phyloP scores from a whole-genome alignment of 2,797 vertebrate species.

The Cossypha niveicapilla region DNA sequence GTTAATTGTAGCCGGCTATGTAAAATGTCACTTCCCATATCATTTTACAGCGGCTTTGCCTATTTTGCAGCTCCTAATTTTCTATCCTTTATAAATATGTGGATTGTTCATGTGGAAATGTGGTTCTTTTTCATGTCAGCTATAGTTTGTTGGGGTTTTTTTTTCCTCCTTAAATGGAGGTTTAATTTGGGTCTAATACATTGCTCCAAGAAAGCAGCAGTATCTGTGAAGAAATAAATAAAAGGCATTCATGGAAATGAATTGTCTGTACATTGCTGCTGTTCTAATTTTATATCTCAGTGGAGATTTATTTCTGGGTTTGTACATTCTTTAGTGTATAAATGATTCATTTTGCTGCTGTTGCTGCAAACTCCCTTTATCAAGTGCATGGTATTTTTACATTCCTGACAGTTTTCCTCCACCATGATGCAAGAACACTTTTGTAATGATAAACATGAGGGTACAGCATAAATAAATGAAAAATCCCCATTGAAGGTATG shows the following conservation, averaged over 20 bases:
- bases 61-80: slow-evolving; percentile 84
- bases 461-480: slow-evolving; percentile 75
- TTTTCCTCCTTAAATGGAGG: slow-evolving; percentile 26
- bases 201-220: slow-evolving; percentile 15
- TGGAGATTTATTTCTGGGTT: slow-evolving; percentile 54
- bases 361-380: slow-evolving; percentile 53
- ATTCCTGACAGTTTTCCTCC: slow-evolving; percentile 66
- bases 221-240: slow-evolving; percentile 27
- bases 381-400: slow-evolving; percentile 20
- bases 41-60: slow-evolving; percentile 91
- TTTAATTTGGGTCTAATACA: slow-evolving; percentile 69
- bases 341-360: slow-evolving; percentile 70
- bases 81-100: slow-evolving; percentile 82
- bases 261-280: slow-evolving; percentile 21
- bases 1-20: slow-evolving; percentile 99
- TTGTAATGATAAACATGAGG: slow-evolving; percentile 76
- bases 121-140: slow-evolving; percentile 46
- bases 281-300: slow-evolving; percentile 57
- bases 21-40: slow-evolving; percentile 99
- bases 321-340: slow-evolving; percentile 56
- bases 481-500: slow-evolving; percentile 74
- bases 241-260: slow-evolving; percentile 41
- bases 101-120: slow-evolving; percentile 77
- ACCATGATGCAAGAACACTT: slow-evolving; percentile 69
- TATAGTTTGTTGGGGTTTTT: background rate